phyloP scores from a whole-genome alignment of 2,113 vertebrate species.

The Zeus faber region DNA sequence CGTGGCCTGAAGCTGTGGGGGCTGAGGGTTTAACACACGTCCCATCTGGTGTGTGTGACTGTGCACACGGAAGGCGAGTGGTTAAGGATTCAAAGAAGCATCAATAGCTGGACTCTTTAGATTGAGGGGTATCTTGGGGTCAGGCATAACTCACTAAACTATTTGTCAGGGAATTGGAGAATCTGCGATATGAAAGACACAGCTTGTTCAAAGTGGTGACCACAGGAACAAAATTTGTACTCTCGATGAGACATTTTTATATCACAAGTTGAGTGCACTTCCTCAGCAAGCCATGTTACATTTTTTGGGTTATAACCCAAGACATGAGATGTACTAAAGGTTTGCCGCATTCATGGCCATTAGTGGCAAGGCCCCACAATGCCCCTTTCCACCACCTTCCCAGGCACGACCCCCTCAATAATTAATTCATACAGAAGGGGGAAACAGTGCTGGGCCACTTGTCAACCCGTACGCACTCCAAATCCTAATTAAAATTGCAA shows the following conservation, averaged over 20 bases:
- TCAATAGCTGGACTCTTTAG: conserved; percentile 62
- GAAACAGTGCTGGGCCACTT: conserved; percentile 48
- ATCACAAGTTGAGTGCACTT: conserved; percentile 17
- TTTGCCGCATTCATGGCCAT: no score
- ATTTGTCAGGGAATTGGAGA: conserved; percentile 28
- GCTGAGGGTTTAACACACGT: conserved; percentile 69
- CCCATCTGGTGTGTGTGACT: conserved; percentile 73
- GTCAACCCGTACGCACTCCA: conserved; percentile 52
- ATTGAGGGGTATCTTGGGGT: conserved; percentile 52
- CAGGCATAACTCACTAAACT: conserved; percentile 39
- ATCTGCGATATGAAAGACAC: neutral
- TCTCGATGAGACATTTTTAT: conserved; percentile 9
- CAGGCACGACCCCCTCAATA: conserved; percentile 31
- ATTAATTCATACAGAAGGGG: conserved; percentile 58
- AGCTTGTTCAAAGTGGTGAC: conserved; percentile 5
- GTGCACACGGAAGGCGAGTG: conserved; percentile 62
- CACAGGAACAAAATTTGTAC: conserved; percentile 14
- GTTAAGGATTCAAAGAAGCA: conserved; percentile 50
- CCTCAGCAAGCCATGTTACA: conserved; percentile 4
- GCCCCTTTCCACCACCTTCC: conserved; percentile 42
- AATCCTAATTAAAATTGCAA: conserved; percentile 72
- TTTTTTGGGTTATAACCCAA: conserved; percentile 10
- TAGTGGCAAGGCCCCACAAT: conserved; percentile 26
- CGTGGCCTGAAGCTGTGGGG: conserved; percentile 63
- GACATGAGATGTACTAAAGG: no score